These are phyloP conservation scores for Arothron firmamentum DNA, from an alignment of 2,113 vertebrate genomes.

Conservation along the genomic window DNA sequence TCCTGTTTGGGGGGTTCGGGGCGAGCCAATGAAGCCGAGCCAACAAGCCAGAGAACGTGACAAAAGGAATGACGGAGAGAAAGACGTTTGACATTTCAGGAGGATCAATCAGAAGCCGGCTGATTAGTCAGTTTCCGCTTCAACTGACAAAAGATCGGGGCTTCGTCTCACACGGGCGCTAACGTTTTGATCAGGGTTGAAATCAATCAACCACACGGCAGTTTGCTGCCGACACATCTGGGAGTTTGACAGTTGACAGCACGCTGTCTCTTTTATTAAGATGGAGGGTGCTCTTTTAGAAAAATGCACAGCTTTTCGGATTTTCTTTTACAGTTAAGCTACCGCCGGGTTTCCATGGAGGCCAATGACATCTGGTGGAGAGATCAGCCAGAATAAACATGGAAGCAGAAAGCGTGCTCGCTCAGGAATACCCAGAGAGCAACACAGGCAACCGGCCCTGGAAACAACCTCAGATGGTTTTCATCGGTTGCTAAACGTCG, in stretches of 20 bases:
- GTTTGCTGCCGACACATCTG: constrained; percentile 21
- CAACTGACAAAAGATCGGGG: neutral
- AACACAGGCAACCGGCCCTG: neutral
- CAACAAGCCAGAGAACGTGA: neutral
- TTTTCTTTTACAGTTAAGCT: too few species aligned
- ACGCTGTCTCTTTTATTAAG: constrained; percentile 11
- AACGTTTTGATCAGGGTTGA: constrained; percentile 23
- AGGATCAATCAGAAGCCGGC: constrained; percentile 22
- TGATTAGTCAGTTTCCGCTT: constrained; percentile 10
- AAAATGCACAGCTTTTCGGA: too few species aligned
- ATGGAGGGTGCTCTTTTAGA: neutral
- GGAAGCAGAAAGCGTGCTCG: neutral
- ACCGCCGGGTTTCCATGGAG: too few species aligned
- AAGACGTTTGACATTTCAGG: constrained; percentile 27
- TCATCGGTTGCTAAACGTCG: neutral
- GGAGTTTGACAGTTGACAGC: constrained; percentile 23
- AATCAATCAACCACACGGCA: constrained; percentile 14
- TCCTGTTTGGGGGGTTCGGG: too few species aligned
- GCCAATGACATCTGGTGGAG: neutral
- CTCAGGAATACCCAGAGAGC: neutral
- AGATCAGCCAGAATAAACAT: neutral
- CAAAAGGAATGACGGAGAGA: neutral
- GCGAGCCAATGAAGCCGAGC: too few species aligned
- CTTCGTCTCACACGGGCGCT: constrained; percentile 1
- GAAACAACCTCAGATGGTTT: neutral